Base-by-base conservation (phyloP, 2,797 vertebrate genomes). In the Setipinna tenuifilis region DNA sequence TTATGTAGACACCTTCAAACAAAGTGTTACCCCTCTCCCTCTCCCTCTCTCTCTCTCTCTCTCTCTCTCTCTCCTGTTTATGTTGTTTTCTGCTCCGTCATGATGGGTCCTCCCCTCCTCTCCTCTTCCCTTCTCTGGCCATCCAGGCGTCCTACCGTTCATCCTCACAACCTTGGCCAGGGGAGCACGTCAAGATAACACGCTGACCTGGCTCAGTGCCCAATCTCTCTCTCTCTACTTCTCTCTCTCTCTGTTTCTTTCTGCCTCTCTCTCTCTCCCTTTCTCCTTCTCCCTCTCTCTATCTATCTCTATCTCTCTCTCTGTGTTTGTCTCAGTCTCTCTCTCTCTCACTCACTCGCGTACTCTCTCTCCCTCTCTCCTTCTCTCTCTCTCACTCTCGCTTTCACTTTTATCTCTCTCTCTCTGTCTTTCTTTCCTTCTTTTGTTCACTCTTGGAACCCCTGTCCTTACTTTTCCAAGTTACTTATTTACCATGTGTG, bases 141-240 rank as follows among this genome's bases (percentile, higher is more conserved):
- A 71, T 35, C 65, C 65, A 71, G 65, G 25, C 65, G 31, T 14
- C 65, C 31, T 25, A 31, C 12, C 31, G 14, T 2, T 14, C 65
- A 35, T 12, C 10, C 28, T 71, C 31, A 71, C 65, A 71, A 31
- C 25, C 12, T 16, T 1, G 14, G 65, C 14, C 31, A 71, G 4
- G 31, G 31, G 14, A 71, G 65, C 28, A 6, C 31, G 31, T 71
- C 65, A 71, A 71, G 65, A 71, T 71, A 71, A 71, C 65, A 71
- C 31, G 25, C 65, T 71, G 28, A 71, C 5, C 65, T 71, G 28
- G 65, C 25, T 25, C 65, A 31, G 0, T 31, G 65, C 65, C 65
- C 65, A 31, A 71, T 68, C 62, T 68, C 62, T 62, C n/a, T 62
- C 61, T 65, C 61, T 11, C 11, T 65, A 2, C 5, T n/a, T 65